A percentile compares a stretch with the other conserved stretches of the same genome.
Conservation (phyloP, 2,797 vertebrate species). For the Gallinago stenura region DNA sequence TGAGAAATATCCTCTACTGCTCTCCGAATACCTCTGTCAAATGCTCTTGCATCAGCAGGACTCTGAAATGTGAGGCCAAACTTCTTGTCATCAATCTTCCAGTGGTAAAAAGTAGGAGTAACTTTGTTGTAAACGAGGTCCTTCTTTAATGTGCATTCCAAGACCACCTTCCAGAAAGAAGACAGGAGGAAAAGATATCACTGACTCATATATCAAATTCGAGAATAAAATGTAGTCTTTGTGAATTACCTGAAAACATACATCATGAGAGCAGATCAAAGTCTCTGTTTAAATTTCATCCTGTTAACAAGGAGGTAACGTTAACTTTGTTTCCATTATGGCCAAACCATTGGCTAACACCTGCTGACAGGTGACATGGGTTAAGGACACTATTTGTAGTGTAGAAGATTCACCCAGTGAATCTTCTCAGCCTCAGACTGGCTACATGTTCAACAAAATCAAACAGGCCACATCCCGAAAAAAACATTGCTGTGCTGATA, state of each 20-base stretch:
- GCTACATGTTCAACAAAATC: background rate
- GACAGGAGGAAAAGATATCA: background rate
- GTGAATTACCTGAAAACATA: background rate
- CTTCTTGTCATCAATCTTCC: constrained; percentile 98
- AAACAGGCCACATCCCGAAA: background rate
- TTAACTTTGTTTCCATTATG: background rate
- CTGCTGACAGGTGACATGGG: background rate
- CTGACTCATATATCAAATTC: background rate
- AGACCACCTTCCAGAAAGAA: constrained; percentile 88
- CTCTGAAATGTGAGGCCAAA: constrained; percentile 99
- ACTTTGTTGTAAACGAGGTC: constrained; percentile 98
- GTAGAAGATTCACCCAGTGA: background rate
- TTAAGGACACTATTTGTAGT: background rate
- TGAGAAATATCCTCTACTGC: constrained; percentile 95
- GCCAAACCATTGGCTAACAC: background rate
- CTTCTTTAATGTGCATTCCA: constrained; percentile 96
- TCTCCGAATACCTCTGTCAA: constrained; percentile 94
- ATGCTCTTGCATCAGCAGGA: constrained; percentile 96
- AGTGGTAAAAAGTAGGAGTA: constrained; percentile 99
- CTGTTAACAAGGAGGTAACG: background rate
- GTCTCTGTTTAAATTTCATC: background rate
- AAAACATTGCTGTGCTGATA: background rate
- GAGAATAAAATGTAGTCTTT: background rate
- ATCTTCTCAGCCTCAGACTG: background rate
- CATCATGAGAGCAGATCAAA: background rate